Percentiles rank a stretch among this genome's conserved stretches.
phyloP scores from a whole-genome alignment of 2,888 invertebrate genomes.

The Lasioglossum marginatum region DNA sequence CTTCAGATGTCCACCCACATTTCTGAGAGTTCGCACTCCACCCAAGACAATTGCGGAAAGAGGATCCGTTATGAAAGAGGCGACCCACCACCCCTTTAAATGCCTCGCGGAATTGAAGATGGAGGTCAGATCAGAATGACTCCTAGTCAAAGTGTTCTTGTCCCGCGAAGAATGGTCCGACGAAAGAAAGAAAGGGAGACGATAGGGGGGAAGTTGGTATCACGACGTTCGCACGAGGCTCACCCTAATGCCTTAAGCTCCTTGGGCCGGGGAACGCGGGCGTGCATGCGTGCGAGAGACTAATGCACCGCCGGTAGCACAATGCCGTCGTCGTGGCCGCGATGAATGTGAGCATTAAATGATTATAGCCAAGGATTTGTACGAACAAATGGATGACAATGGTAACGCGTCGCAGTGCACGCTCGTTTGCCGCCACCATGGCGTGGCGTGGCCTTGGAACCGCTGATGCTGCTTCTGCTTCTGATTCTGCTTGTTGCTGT shows the following conservation, averaged over 20 bases:
- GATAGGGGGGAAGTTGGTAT: conserved; percentile 19
- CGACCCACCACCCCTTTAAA: neutral
- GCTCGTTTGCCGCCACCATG: conserved; percentile 44
- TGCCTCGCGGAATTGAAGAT: neutral
- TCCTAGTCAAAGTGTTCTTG: neutral
- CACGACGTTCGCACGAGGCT: conserved; percentile 71
- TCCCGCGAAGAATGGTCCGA: conserved; percentile 21
- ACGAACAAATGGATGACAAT: conserved; percentile 81
- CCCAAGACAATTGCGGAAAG: neutral
- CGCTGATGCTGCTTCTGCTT: neutral
- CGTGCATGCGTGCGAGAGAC: conserved; percentile 80
- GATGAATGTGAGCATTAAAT: conserved; percentile 81
- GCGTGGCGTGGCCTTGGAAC: conserved; percentile 29
- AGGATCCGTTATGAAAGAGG: neutral
- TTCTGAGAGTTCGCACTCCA: neutral
- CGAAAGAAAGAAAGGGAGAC: conserved; percentile 20
- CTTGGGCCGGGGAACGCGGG: conserved; percentile 77
- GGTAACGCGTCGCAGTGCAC: conserved; percentile 62
- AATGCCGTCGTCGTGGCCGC: conserved; percentile 69
- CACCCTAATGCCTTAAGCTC: conserved; percentile 78
- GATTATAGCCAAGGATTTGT: conserved; percentile 80
- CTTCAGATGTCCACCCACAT: neutral
- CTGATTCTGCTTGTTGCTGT: neutral
- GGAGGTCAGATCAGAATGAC: neutral
- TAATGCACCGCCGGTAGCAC: conserved; percentile 73